These are phyloP conservation scores for Malthinus flaveolus DNA, from an alignment of 2,888 invertebrate species.

Conservation along the genomic window DNA sequence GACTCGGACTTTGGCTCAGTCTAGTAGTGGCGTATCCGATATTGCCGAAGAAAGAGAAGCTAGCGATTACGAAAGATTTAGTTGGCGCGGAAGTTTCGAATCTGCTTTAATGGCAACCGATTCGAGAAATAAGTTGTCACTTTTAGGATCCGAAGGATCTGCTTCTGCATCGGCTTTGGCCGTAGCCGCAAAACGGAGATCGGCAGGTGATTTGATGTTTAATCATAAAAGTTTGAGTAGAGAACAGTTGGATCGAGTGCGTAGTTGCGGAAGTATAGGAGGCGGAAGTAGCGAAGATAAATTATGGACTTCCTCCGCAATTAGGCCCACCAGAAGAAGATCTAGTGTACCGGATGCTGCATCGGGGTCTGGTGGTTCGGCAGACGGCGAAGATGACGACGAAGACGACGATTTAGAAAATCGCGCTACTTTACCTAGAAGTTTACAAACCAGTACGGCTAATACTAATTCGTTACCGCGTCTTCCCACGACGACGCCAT, in stretches of 20 bases:
- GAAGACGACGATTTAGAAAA: slow-evolving; percentile 62
- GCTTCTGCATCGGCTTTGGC: slow-evolving; percentile 67
- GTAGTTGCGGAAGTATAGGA: slow-evolving; percentile 84
- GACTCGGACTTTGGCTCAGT: slow-evolving; percentile 55
- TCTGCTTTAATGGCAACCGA: slow-evolving; percentile 88
- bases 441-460: slow-evolving; percentile 62
- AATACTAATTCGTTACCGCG: slow-evolving; percentile 79
- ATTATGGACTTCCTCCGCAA: slow-evolving; percentile 50
- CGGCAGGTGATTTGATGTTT: slow-evolving; percentile 81
- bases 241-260: slow-evolving; percentile 71
- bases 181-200: slow-evolving; percentile 75
- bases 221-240: slow-evolving; percentile 79
- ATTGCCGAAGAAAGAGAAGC: slow-evolving; percentile 70
- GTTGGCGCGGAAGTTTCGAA: slow-evolving; percentile 91
- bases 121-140: slow-evolving; percentile 75
- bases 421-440: slow-evolving; percentile 66
- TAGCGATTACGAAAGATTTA: slow-evolving; percentile 87
- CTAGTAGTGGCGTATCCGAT: slow-evolving; percentile 59
- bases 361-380: slow-evolving; percentile 54
- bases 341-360: slow-evolving; percentile 64
- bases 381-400: slow-evolving; percentile 57
- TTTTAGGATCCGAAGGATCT: slow-evolving; percentile 65
- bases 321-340: slow-evolving; percentile 51
- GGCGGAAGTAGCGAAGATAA: slow-evolving; percentile 64
- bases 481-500: slow-evolving; percentile 63